These are phyloP conservation scores for Scaptomyza montana DNA, from an alignment of 1,140 invertebrate genomes.

Conservation along the genomic window DNA sequence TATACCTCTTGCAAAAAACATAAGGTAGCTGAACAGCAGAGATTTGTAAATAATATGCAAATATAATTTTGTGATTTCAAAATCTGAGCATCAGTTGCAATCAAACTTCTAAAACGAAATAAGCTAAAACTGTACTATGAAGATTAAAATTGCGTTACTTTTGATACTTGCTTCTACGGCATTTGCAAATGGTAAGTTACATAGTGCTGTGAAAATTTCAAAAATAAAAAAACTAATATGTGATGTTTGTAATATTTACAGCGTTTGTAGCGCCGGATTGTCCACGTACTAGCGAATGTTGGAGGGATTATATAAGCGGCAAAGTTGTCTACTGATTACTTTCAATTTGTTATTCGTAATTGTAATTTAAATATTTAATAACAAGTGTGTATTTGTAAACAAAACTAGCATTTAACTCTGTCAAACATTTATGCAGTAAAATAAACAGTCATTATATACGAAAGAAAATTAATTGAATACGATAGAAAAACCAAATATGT, in stretches of 20 bases:
- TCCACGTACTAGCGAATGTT: conserved; percentile 37
- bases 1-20: neutral
- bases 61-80: neutral
- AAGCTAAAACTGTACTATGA: conserved; percentile 21
- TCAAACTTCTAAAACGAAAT: neutral
- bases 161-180: conserved; percentile 13
- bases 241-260: neutral
- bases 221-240: neutral
- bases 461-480: conserved; percentile 1
- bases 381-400: neutral
- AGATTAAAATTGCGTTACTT: conserved; percentile 19
- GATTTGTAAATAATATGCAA: conserved; percentile 2
- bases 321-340: conserved; percentile 17
- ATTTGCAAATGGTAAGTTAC: conserved; percentile 28
- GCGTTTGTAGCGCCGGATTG: conserved; percentile 32
- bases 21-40: neutral
- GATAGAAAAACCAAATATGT: neutral
- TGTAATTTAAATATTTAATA: conserved; percentile 11
- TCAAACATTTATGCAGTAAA: neutral
- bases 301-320: conserved; percentile 38
- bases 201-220: neutral
- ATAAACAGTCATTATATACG: conserved; percentile 13
- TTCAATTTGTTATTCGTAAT: neutral
- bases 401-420: neutral
- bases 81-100: conserved; percentile 16